These are phyloP conservation scores for Himalopsyche japonica DNA, from an alignment of 2,888 invertebrate genomes.

Conservation along the genomic window DNA sequence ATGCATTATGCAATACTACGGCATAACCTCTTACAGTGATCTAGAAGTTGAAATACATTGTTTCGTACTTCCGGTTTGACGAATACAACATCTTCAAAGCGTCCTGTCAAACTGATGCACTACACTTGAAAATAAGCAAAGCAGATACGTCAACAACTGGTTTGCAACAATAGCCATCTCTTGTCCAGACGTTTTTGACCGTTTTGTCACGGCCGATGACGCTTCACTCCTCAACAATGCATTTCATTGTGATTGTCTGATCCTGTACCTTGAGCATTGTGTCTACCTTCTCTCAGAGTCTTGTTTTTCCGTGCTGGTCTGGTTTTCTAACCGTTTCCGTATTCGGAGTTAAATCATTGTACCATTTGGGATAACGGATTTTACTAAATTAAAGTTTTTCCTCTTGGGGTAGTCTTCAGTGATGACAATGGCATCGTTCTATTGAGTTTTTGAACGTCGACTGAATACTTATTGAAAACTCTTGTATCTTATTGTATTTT, in stretches of 20 bases:
- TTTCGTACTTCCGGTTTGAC: background rate
- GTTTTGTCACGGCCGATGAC: conserved; percentile 21
- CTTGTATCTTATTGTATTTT: background rate
- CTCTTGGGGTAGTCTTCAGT: background rate
- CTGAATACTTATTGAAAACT: background rate
- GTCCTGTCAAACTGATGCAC: background rate
- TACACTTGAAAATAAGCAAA: background rate
- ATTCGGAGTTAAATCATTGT: background rate
- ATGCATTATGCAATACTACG: background rate
- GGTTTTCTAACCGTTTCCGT: background rate
- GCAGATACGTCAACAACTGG: background rate
- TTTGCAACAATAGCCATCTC: conserved; percentile 20
- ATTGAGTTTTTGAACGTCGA: background rate
- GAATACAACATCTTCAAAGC: background rate
- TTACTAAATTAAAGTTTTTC: background rate
- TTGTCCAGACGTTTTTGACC: conserved; percentile 3
- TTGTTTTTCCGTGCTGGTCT: background rate
- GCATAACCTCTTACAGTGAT: background rate
- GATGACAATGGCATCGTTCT: background rate
- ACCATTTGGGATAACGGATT: background rate
- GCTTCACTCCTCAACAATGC: conserved; percentile 13
- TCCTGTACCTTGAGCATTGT: background rate
- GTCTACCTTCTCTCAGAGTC: background rate
- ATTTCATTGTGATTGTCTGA: background rate
- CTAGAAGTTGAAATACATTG: background rate